Evolutionary conservation across 2,113 vertebrate species (phyloP).

Genomic region (Strix aluco): DNA sequence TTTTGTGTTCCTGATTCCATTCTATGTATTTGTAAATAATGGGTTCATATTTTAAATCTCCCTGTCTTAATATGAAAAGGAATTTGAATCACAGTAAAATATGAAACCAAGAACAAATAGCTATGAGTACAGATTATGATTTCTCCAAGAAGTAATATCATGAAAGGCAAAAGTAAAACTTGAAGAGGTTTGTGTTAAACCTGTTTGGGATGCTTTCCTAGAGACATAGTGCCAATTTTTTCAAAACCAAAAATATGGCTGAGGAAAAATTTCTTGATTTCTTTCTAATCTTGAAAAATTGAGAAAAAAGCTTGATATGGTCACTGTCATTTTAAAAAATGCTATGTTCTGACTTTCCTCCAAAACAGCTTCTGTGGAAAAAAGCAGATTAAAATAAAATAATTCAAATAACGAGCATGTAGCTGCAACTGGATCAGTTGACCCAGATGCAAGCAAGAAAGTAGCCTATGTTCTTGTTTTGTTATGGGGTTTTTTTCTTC

Average conservation of each 20-base stretch:
- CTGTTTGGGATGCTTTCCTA: not conserved
- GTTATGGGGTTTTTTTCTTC: not conserved
- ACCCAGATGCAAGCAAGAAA: not conserved
- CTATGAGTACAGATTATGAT: not conserved
- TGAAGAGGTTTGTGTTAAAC: not conserved
- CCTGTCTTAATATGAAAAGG: not conserved
- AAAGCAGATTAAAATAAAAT: not conserved
- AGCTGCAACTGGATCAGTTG: not conserved
- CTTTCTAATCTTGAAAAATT: not conserved
- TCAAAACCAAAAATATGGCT: not conserved
- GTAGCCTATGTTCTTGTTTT: not conserved
- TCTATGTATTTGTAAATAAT: not conserved
- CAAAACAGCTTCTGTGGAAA: not conserved
- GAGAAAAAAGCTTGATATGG: not conserved
- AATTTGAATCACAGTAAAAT: slow-evolving; percentile 10
- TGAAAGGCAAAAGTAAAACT: not conserved
- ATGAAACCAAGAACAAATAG: not conserved
- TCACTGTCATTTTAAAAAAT: not conserved
- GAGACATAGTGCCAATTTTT: not conserved
- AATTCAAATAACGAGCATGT: not conserved
- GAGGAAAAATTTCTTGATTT: not conserved
- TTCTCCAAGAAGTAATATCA: not conserved
- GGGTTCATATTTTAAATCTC: slow-evolving; percentile 24
- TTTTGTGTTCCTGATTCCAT: not conserved
- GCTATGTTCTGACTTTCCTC: not conserved